Base-by-base conservation (phyloP, 1,140 invertebrate genomes). In the Radopholus similis region DNA sequence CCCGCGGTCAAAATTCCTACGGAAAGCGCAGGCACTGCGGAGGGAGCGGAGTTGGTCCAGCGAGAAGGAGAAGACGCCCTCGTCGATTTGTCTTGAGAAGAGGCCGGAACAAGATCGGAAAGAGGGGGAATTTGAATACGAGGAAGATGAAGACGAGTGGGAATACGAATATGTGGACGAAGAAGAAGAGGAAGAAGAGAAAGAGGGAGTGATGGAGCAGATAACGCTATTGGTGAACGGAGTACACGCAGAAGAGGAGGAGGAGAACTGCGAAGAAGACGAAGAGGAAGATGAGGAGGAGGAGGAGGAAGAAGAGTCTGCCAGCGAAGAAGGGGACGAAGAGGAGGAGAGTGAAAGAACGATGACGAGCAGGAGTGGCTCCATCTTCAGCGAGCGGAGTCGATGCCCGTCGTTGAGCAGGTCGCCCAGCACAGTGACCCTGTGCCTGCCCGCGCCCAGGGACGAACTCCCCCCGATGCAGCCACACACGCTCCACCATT, bases 271-370 rank as follows among this genome's bases (percentile, higher is more conserved):
- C 47, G 15, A n/a, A 15, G 59, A 40, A 23, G 66, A 72, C 13
- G 67, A 67, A 23, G 69, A 71, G 8, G 69, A 71, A 11, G 57
- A 58, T 21, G 56, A 64, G 13, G 30, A 70, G 9, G 70, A 71
- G 15, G 64, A 42, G n/a, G 35, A 71, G 5, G 64, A 70, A 40
- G 21, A 64, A 35, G 49, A 74, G 21, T 26, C 44, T 13, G 56
- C 35, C 6, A 37, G 44, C 1, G 47, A 64, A n/a, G n/a, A 51
- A 4, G 47, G 30, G 21, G 47, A 51, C 4, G 21, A 51, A 26
- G 4, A 26, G 47, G 47, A 51, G 15, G 47, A 51, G 47, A 51
- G 47, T 51, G 47, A 51, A 21, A 28, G 47, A 1, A 51, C 47
- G 4, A 51, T 21, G 9, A 26, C 23, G 9, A 26, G 47, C 23